A percentile compares a stretch with the other conserved stretches of the same genome.
phyloP scores from a whole-genome alignment of 2,888 invertebrate species.

The Cheilosia scutellata region DNA sequence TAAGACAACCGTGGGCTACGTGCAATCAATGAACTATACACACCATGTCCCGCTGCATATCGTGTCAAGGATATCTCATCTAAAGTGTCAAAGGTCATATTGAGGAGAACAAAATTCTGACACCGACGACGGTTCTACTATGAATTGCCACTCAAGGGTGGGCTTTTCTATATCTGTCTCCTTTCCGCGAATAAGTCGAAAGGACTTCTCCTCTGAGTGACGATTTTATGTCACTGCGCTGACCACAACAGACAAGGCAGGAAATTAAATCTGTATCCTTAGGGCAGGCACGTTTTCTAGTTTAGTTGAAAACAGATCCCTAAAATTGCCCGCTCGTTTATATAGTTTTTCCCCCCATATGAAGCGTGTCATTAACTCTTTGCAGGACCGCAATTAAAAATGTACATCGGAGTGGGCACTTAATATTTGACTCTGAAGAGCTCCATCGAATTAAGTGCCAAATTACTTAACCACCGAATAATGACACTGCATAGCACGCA shows the following conservation, averaged over 20 bases:
- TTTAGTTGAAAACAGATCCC: too few relatives aligned
- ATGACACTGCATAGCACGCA: not conserved
- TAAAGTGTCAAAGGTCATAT: constrained; percentile 19
- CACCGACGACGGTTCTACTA: not conserved
- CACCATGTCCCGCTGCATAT: too few relatives aligned
- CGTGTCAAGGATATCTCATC: constrained; percentile 1
- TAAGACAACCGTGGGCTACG: constrained; percentile 25
- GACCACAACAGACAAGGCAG: too few relatives aligned
- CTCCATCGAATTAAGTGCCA: constrained; percentile 41
- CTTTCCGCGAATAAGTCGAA: too few relatives aligned
- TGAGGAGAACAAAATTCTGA: not conserved
- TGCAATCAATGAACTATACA: constrained; percentile 13
- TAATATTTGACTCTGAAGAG: constrained; percentile 16
- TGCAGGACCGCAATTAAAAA: not conserved
- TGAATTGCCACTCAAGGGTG: not conserved
- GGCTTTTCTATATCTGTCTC: too few relatives aligned
- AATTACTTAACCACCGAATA: constrained; percentile 29
- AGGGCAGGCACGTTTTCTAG: too few relatives aligned
- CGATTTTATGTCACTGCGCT: too few relatives aligned
- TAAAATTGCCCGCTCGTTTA: too few relatives aligned
- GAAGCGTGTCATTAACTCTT: too few relatives aligned
- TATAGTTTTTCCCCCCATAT: too few relatives aligned
- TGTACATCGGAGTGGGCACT: not conserved
- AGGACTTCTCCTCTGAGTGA: too few relatives aligned
- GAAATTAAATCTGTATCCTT: too few relatives aligned